Conservation (phyloP, 1,140 invertebrate species). For the Helicoverpa zea region DNA sequence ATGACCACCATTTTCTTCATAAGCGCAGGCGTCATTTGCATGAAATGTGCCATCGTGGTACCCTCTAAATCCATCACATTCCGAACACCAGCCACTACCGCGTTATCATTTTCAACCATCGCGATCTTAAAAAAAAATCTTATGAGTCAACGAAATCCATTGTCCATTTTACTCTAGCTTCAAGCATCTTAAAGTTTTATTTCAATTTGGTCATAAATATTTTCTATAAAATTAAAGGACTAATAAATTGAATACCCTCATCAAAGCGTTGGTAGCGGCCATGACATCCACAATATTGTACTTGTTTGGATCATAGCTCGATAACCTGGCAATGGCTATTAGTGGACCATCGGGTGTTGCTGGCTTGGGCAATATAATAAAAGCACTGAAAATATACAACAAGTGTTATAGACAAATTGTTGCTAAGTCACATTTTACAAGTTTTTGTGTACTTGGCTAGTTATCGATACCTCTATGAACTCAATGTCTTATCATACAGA, state of each 20-base stretch:
- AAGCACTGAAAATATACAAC: slow-evolving; percentile 53
- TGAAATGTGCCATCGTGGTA: slow-evolving; percentile 76
- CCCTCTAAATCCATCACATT: slow-evolving; percentile 81
- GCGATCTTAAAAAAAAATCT: slow-evolving; percentile 44
- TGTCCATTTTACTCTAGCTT: too few species aligned
- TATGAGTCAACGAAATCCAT: too few species aligned
- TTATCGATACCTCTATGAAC: too few species aligned
- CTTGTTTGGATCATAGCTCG: slow-evolving; percentile 68
- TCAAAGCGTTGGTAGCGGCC: slow-evolving; percentile 59
- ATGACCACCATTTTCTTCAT: slow-evolving; percentile 82
- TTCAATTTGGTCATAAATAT: too few species aligned
- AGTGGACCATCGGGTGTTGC: slow-evolving; percentile 58
- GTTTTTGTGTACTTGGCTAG: too few species aligned
- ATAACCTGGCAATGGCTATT: slow-evolving; percentile 63
- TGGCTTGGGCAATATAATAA: slow-evolving; percentile 68
- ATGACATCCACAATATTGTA: slow-evolving; percentile 66
- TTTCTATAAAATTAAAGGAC: too few species aligned
- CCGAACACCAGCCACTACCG: slow-evolving; percentile 35
- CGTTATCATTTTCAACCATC: slow-evolving; percentile 48
- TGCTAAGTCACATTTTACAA: too few species aligned
- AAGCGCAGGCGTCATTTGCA: slow-evolving; percentile 82
- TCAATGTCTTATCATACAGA: too few species aligned
- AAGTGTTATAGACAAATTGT: too few species aligned
- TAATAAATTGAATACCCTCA: slow-evolving; percentile 61
- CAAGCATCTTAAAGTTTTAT: too few species aligned